Percentiles rank a stretch among this genome's conserved stretches.
These are phyloP conservation scores for Pachyseris speciosa DNA, from an alignment of 64 coral and sea anemone genomes.

Conservation along the genomic window DNA sequence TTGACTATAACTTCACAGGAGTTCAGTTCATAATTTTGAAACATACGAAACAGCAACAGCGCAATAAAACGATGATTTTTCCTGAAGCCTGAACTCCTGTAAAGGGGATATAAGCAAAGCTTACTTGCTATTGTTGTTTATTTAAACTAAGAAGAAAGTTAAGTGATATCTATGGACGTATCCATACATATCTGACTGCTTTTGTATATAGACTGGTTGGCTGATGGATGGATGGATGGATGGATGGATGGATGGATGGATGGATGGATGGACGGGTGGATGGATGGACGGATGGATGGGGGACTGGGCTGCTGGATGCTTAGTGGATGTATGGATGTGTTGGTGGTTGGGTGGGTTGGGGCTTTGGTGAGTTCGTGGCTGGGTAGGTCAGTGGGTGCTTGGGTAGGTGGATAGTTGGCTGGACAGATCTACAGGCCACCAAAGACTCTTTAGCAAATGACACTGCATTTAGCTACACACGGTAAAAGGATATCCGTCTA, in stretches of 20 bases:
- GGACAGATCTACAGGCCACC: neutral
- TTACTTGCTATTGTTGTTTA: neutral
- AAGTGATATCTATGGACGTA: neutral
- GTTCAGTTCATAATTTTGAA: neutral
- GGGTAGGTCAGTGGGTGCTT: neutral
- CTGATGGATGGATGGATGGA: neutral
- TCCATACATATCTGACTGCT: neutral
- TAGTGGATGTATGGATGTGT: neutral
- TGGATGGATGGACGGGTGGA: neutral
- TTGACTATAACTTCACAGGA: neutral
- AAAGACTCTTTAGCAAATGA: neutral
- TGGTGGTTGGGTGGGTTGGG: neutral
- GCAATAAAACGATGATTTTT: no score
- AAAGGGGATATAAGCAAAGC: constrained; percentile 1
- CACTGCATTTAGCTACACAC: neutral
- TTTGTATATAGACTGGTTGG: neutral
- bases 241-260: neutral
- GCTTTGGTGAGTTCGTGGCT: no score
- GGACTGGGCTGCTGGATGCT: neutral
- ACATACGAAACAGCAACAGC: no score
- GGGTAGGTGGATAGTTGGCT: neutral
- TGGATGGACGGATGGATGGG: neutral
- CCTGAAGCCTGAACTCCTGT: no score
- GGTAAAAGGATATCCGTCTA: neutral
- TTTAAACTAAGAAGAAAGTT: neutral